Percentiles rank a stretch among this genome's conserved stretches.
phyloP scores from a whole-genome alignment of 2,888 invertebrate genomes.

The Orthosia incerta region DNA sequence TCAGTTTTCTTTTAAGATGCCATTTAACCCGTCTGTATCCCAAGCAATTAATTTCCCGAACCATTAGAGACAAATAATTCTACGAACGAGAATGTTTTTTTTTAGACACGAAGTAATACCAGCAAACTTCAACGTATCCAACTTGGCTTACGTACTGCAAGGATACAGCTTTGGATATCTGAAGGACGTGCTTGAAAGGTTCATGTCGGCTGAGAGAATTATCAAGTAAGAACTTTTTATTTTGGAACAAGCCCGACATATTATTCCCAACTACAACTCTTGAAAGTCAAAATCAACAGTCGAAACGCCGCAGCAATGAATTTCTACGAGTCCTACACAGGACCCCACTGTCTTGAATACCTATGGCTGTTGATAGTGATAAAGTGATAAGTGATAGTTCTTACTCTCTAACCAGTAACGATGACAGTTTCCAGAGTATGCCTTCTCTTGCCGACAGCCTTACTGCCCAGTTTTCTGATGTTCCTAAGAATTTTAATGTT shows the following conservation, averaged over 20 bases:
- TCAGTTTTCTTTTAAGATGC: too few relatives aligned
- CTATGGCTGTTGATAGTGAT: too few relatives aligned
- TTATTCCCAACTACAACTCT: neutral
- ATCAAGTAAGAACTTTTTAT: slow-evolving; percentile 70
- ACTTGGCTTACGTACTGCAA: slow-evolving; percentile 75
- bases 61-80: neutral
- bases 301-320: too few relatives aligned
- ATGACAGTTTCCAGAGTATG: too few relatives aligned
- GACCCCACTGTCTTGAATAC: neutral
- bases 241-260: neutral
- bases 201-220: slow-evolving; percentile 75
- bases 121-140: slow-evolving; percentile 73
- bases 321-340: too few relatives aligned
- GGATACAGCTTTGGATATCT: slow-evolving; percentile 79
- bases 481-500: too few relatives aligned
- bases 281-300: neutral
- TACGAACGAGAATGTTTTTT: slow-evolving; percentile 18
- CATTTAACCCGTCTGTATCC: too few relatives aligned
- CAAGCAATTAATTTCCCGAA: neutral
- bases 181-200: slow-evolving; percentile 70
- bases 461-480: too few relatives aligned
- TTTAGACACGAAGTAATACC: slow-evolving; percentile 79
- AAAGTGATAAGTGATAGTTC: too few relatives aligned
- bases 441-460: too few relatives aligned
- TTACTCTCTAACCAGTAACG: too few relatives aligned